Evolutionary conservation across 1,140 invertebrate genomes (phyloP), one percentile per base, ranked within the genome.

Genomic region (Diorhabda sublineata): DNA sequence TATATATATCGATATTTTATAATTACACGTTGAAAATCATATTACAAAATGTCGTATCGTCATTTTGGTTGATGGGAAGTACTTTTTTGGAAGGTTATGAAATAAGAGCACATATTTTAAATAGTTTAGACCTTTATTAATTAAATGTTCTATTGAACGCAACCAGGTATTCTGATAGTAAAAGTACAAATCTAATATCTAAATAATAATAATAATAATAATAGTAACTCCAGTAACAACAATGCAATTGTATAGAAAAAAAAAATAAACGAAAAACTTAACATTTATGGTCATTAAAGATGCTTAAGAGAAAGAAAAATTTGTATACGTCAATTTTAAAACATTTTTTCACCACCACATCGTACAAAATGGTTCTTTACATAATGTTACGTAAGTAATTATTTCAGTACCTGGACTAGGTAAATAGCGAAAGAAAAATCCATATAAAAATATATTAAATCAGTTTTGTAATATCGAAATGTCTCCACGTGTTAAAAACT

Each of bases 281-380:
- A 52, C 47, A 52, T 52, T 52, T 52, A n/a, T 52, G n/a, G n/a
- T 8, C n/a, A 8, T 6, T 52, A 52, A 52, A n/a, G n/a, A 52
- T 8, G 47, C 47, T 26, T 26, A 26, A 26, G 47, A 9, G 47
- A 8, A 52, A 8, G 6, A 52, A n/a, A 52, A 52, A 52, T 52
- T 52, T 52, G 26, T 52, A 8, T 52, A 52, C 4, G n/a, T 52
- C 47, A 52, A 52, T 52, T 52, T 52, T n/a, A 66, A 67, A 67
- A 67, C 60, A 67, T 67, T 67, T 67, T 59, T 43, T 52, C 1
- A 26, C 26, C 42, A 67, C 61, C 65, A 67, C 65, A 67, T 67
- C 60, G 43, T 67, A 67, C 58, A 67, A 67, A 67, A 67, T 61
- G 43, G 26, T 45, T 64, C 26, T 45, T 67, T 61, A 67, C 65